Conservation (phyloP, 1,140 invertebrate species). For the Hesperophylax magnus region DNA sequence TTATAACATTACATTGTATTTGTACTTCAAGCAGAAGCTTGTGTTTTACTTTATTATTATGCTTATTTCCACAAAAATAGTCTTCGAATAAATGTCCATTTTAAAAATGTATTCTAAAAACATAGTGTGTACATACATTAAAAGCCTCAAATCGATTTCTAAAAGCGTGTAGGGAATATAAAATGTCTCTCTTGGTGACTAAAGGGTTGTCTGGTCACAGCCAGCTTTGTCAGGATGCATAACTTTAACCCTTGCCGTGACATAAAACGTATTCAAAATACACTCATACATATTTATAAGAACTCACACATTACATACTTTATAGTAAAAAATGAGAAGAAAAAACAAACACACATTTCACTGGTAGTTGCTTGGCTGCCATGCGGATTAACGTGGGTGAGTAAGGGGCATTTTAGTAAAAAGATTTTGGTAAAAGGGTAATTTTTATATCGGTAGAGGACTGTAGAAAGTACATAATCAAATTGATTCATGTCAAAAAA, state of each 20-base stretch:
- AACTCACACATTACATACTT: conserved; percentile 39
- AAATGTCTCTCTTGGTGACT: conserved; percentile 1
- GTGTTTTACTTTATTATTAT: no score
- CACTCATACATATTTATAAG: conserved; percentile 52
- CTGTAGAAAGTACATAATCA: no score
- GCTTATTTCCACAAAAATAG: no score
- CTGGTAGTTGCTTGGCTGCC: no score
- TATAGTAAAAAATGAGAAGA: conserved; percentile 33
- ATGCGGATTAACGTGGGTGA: no score
- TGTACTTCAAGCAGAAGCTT: no score
- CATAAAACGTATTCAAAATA: conserved; percentile 33
- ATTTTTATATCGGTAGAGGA: no score
- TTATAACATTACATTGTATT: no score
- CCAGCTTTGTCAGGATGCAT: conserved; percentile 39
- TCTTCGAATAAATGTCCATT: no score
- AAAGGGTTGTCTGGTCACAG: conserved; percentile 18
- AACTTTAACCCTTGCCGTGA: conserved; percentile 43
- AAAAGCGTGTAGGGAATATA: background rate
- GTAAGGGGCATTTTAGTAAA: no score
- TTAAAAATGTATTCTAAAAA: conserved; percentile 6
- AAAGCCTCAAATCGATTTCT: background rate
- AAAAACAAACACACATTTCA: background rate
- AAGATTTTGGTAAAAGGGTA: no score
- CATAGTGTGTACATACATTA: background rate
- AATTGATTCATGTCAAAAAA: no score